Evolutionary conservation across 1,140 invertebrate genomes (phyloP), one percentile per base, ranked within the genome.

Genomic region (Meloidogyne exigua): DNA sequence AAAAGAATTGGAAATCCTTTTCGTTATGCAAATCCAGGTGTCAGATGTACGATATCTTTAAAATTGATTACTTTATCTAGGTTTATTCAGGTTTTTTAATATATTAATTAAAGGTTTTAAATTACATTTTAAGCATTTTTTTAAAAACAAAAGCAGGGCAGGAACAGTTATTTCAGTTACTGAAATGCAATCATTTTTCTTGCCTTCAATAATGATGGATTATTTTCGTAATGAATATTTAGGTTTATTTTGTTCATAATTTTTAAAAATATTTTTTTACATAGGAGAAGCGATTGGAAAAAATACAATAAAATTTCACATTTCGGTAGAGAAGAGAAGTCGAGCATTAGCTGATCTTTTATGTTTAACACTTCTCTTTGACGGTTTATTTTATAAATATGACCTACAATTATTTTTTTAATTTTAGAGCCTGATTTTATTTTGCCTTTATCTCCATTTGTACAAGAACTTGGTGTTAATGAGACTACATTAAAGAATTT

Each of bases 1-100:
- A 73, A 73, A 73, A 62, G 72, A 32, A 13, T 73, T n/a, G 72
- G 72, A 15, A 64, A 36, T 73, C 72, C 72, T 39, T 64, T 57
- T 23, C 72, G 72, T 36, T 73, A 73, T 32, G 72, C 39, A 39
- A 73, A 64, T 32, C 71, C 72, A 62, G 49, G 39, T 23, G 21
- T 39, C 4, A 49, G 72, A n/a, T 73, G 72, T 32, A 57, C 25
- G 4, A 21, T 73, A 32, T 12, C 72, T 32, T 36, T 73, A 12
- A 73, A 73, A 65, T 64, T 73, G 18, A 28, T 73, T 23, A 36
- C 57, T 15, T 62, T 73, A 26, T 12, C 72, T 3, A 73, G 10
- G 26, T 32, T 73, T 18, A 44, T 62, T 26, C 69, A 71, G 36
- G 69, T 71, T 44, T 32, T 13, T 25, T 42, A 0, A 42, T 36